Evolutionary conservation across 2,888 invertebrate species (phyloP).

Genomic region (Tenodera sinensis): DNA sequence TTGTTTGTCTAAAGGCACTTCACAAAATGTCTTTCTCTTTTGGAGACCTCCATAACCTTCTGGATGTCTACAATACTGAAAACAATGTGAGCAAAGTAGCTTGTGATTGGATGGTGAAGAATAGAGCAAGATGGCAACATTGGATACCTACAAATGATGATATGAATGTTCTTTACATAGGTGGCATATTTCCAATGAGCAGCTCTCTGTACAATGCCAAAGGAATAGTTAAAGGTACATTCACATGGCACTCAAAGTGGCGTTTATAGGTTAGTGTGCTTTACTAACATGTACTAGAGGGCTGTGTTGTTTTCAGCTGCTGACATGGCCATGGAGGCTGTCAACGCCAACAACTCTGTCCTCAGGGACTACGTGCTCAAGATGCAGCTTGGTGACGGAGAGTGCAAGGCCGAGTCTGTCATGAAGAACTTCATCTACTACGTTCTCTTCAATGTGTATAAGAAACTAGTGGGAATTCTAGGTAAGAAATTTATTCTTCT

Average conservation of each 20-base stretch:
- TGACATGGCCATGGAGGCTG: conserved; percentile 57
- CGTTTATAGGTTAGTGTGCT: background rate
- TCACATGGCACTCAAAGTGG: background rate
- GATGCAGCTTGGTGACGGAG: conserved; percentile 58
- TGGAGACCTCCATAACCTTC: conserved; percentile 51
- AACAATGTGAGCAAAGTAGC: conserved; percentile 43
- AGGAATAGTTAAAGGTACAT: conserved; percentile 52
- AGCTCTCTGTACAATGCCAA: conserved; percentile 57
- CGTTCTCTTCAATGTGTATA: conserved; percentile 53
- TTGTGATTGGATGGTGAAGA: conserved; percentile 62
- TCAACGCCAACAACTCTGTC: conserved; percentile 57
- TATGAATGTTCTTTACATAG: conserved; percentile 53
- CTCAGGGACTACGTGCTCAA: conserved; percentile 59
- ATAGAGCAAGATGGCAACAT: conserved; percentile 45
- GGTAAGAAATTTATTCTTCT: too few species aligned
- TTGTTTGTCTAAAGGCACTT: conserved; percentile 40
- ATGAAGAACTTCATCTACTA: conserved; percentile 73
- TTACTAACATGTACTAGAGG: too few species aligned
- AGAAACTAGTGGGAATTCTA: conserved; percentile 64
- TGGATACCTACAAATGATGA: conserved; percentile 49
- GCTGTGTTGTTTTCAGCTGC: conserved; percentile 51
- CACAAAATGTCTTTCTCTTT: conserved; percentile 51
- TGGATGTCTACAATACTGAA: conserved; percentile 42
- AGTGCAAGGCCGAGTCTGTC: conserved; percentile 68
- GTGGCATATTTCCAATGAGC: conserved; percentile 68